phyloP scores from a whole-genome alignment of 35 echinoderm and acorn worm species.

The Heliocidaris erythrogramma region DNA sequence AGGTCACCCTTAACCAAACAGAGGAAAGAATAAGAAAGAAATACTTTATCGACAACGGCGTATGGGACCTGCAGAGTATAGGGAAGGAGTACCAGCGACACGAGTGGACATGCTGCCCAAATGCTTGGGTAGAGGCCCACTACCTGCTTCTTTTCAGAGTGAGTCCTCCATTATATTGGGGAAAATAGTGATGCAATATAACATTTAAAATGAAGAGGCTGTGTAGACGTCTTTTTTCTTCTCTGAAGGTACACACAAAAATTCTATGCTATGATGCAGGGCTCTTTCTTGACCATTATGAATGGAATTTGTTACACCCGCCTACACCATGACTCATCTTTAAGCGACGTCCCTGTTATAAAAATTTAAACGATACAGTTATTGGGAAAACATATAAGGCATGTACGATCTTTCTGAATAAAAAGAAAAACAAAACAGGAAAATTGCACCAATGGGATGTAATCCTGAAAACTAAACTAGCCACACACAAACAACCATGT shows the following conservation, averaged over 20 bases:
- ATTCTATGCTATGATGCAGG: background rate
- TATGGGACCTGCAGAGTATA: background rate
- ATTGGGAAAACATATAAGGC: too few species aligned
- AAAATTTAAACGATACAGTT: too few species aligned
- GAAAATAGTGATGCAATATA: background rate
- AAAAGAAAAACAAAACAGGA: too few species aligned
- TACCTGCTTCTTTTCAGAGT: background rate
- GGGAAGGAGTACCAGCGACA: background rate
- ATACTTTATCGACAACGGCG: constrained; percentile 15
- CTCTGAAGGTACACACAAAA: background rate
- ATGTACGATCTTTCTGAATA: too few species aligned
- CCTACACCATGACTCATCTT: background rate
- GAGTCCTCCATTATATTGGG: background rate
- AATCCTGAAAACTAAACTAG: too few species aligned
- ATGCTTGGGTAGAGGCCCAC: background rate
- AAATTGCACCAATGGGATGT: too few species aligned
- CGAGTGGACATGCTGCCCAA: background rate
- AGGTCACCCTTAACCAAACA: background rate
- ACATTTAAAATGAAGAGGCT: background rate
- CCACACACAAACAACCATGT: too few species aligned
- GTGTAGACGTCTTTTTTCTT: background rate
- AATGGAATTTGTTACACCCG: background rate
- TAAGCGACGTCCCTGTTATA: too few species aligned
- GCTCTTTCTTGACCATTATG: background rate
- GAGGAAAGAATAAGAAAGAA: background rate